phyloP scores from a whole-genome alignment of 1,140 invertebrate genomes.

The Fopius arisanus region DNA sequence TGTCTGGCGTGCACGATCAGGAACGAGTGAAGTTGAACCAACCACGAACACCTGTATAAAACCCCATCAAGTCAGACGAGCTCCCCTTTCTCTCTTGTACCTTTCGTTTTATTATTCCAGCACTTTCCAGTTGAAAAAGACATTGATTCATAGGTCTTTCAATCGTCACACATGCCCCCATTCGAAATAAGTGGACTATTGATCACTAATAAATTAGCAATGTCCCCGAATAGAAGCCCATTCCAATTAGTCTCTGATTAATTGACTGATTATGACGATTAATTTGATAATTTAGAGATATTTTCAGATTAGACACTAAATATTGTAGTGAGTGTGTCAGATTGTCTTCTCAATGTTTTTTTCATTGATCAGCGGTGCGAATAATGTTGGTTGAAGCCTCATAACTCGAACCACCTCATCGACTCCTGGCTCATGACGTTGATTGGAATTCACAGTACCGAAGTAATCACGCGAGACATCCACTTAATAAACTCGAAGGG shows the following conservation, averaged over 20 bases:
- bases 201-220: too few species aligned
- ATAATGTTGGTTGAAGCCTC: background rate
- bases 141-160: slow-evolving; percentile 41
- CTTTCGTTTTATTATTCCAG: background rate
- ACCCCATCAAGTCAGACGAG: slow-evolving; percentile 13
- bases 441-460: slow-evolving; percentile 24
- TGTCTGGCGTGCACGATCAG: slow-evolving; percentile 24
- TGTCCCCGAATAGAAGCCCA: too few species aligned
- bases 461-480: slow-evolving; percentile 23
- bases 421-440: slow-evolving; percentile 21
- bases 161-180: background rate
- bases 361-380: background rate
- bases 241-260: too few species aligned
- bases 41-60: slow-evolving; percentile 36
- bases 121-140: slow-evolving; percentile 19
- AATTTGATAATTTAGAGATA: background rate
- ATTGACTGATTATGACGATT: slow-evolving; percentile 7
- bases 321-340: background rate
- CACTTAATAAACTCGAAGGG: slow-evolving; percentile 28
- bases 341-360: background rate
- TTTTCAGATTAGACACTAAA: too few species aligned
- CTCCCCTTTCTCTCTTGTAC: background rate
- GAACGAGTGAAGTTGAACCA: slow-evolving; percentile 23
- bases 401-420: background rate
- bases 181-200: too few species aligned